phyloP scores from a whole-genome alignment of 1,140 invertebrate genomes.

The Hypothenemus hampei region DNA sequence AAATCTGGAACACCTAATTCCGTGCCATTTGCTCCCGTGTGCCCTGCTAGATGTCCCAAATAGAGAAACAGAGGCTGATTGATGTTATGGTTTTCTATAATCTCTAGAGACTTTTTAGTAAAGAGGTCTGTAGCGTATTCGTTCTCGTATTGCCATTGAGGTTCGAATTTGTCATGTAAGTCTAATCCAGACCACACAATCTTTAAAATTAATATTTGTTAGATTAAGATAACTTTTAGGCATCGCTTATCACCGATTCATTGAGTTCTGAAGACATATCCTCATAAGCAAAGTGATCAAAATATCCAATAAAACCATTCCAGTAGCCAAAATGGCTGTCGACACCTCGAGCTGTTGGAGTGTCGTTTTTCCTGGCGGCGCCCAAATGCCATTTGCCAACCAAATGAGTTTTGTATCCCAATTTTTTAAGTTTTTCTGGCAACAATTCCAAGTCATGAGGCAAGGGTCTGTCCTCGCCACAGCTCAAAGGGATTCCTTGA shows the following conservation, averaged over 20 bases:
- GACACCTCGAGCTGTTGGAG: slow-evolving; percentile 58
- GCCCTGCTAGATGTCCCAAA: slow-evolving; percentile 73
- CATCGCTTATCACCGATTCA: slow-evolving; percentile 3
- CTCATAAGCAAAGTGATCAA: slow-evolving; percentile 49
- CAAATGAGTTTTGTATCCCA: slow-evolving; percentile 76
- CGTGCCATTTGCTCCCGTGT: slow-evolving; percentile 63
- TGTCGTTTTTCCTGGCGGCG: slow-evolving; percentile 42
- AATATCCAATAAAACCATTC: slow-evolving; percentile 56
- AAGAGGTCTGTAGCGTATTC: slow-evolving; percentile 75
- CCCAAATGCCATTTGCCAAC: slow-evolving; percentile 91
- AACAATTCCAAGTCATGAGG: slow-evolving; percentile 54
- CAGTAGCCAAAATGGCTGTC: slow-evolving; percentile 63
- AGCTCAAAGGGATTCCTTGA: slow-evolving; percentile 56
- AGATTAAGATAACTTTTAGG: too few species aligned
- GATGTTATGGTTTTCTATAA: slow-evolving; percentile 62
- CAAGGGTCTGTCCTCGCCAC: slow-evolving; percentile 52
- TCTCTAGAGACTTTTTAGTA: slow-evolving; percentile 62
- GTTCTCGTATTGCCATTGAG: slow-evolving; percentile 51
- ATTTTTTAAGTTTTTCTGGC: slow-evolving; percentile 67
- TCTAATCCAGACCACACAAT: slow-evolving; percentile 32
- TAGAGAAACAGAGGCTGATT: slow-evolving; percentile 70
- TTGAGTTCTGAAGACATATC: slow-evolving; percentile 5
- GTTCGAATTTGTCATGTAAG: slow-evolving; percentile 33
- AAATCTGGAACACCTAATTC: slow-evolving; percentile 68
- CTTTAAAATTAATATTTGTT: not conserved